Percentiles rank a stretch among this genome's conserved stretches.
These are phyloP conservation scores for Bergia sp. DNA, from an alignment of 92 coral and sea anemone genomes.

Conservation along the genomic window DNA sequence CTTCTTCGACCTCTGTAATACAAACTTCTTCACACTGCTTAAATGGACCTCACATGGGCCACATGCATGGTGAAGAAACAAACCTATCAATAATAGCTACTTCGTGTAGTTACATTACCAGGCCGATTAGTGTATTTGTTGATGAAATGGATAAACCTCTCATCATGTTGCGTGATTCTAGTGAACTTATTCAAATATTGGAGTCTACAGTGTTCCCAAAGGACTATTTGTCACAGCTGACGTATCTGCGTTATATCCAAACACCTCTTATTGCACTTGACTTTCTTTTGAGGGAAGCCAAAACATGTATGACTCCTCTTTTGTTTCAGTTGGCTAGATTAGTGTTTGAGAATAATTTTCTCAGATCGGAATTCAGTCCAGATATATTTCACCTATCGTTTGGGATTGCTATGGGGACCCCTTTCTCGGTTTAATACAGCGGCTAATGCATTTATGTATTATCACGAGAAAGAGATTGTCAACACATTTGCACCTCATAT, in stretches of 20 bases:
- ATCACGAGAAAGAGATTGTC: conserved; percentile 45
- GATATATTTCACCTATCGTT: conserved; percentile 46
- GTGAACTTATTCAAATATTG: neutral
- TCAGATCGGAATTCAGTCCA: conserved; percentile 46
- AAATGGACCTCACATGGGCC: too few relatives aligned
- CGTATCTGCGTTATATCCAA: neutral
- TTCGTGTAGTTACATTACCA: neutral
- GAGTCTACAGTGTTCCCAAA: conserved; percentile 4
- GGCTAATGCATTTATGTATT: conserved; percentile 55
- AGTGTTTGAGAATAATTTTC: conserved; percentile 59
- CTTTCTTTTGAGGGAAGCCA: conserved; percentile 10
- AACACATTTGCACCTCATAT: neutral
- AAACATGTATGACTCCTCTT: conserved; percentile 33
- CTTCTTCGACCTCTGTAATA: too few relatives aligned
- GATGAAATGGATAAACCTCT: neutral
- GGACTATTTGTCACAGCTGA: neutral
- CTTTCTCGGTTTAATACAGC: conserved; percentile 39
- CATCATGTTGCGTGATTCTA: conserved; percentile 1
- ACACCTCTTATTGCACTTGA: conserved; percentile 11
- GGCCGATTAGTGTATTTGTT: neutral
- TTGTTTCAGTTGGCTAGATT: conserved; percentile 59
- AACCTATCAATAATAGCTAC: too few relatives aligned
- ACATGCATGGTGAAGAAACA: too few relatives aligned
- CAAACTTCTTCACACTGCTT: too few relatives aligned
- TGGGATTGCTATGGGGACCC: conserved; percentile 54